A percentile compares a stretch with the other conserved stretches of the same genome.
Conservation (phyloP, 2,797 vertebrate species). For the Chloroceryle inda region DNA sequence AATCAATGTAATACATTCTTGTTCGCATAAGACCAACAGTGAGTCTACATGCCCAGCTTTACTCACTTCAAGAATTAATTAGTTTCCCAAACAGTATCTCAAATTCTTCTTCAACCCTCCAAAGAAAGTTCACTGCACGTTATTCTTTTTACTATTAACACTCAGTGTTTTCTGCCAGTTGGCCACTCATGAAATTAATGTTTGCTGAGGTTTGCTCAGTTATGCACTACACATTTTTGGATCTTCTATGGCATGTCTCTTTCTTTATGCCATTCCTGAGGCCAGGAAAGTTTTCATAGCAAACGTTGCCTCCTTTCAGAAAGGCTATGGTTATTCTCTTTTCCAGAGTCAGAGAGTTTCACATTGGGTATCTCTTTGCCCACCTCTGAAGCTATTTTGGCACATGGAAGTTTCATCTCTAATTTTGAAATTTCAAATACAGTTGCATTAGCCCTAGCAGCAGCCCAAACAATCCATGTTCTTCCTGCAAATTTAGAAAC, state of each 20-base stretch:
- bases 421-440: not conserved
- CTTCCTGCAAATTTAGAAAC: not conserved
- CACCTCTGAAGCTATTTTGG: not conserved
- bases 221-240: not conserved
- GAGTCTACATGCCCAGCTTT: not conserved
- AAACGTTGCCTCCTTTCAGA: not conserved
- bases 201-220: not conserved
- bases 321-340: not conserved
- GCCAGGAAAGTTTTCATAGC: not conserved
- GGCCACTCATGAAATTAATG: not conserved
- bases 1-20: not conserved
- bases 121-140: not conserved
- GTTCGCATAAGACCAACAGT: rapidly evolving
- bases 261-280: not conserved
- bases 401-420: not conserved
- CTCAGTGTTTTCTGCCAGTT: not conserved
- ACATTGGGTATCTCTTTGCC: not conserved
- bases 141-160: not conserved
- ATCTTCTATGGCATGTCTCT: not conserved
- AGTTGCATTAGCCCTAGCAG: not conserved
- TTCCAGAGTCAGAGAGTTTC: not conserved
- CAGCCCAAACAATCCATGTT: not conserved
- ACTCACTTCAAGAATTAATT: not conserved
- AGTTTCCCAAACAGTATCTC: not conserved
- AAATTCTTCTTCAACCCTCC: not conserved